Base-by-base conservation (phyloP, 2,888 invertebrate species). In the Agriopis marginaria region DNA sequence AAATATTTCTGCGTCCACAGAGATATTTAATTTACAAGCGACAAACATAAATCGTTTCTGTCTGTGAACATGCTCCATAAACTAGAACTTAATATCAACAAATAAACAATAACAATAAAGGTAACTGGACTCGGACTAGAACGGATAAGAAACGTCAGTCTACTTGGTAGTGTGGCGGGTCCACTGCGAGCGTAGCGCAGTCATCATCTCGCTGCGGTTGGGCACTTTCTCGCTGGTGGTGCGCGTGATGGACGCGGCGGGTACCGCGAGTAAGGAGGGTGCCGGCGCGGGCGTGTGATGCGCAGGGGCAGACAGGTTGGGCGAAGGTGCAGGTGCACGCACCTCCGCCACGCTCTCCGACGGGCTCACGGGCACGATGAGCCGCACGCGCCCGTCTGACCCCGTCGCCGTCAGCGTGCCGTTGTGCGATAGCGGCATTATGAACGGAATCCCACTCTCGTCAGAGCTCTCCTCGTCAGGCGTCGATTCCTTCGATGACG, bases 151-250 rank as follows among this genome's bases (percentile, higher is more conserved):
- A 58, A 67, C 68, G 68, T 65, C 70, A 60, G 64, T 87, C 86
- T 94, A 98, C 91, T 98, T 98, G 45, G 98, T 98, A 42, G 98
- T 98, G 85, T 98, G 98, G 78, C 98, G 95, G 23, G 97, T 97
- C 98, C 98, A 98, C 73, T 96, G 96, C 8, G 97, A 96, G 76
- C 98, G 95, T 77, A 98, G 96, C 79, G 97, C 97, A 39, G 96
- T 96, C 97, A 98, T 97, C 86, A 97, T 95, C 85, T 98, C 97
- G 88, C 97, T 98, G 64, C 97, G 95, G 84, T 97, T 97, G 7
- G 98, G 97, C 71, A 98, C 96, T 87, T 97, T 97, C 82, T 98
- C 98, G 89, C 98, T 98, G 44, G 97, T 97, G 59, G 97, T 96
- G 77, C 98, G 95, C 0, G 96, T 96, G 75, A 97, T 97, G 55